Evolutionary conservation across 1,140 invertebrate genomes (phyloP), one percentile per base, ranked within the genome.

Genomic region (Rhagoletis pomonella): DNA sequence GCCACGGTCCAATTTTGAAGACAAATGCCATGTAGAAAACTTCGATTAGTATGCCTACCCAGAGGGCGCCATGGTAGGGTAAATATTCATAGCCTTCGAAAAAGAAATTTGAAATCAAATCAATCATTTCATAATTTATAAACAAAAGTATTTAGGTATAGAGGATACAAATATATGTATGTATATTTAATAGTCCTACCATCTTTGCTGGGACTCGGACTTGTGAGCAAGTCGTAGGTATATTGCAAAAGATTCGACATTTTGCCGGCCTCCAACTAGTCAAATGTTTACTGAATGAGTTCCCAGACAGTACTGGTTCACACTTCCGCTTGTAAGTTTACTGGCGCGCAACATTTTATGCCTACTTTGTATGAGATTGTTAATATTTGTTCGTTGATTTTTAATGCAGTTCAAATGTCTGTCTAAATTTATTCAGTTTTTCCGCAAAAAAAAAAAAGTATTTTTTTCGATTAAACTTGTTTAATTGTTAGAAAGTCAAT

Each of bases 1-100:
- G 55, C 73, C 73, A 81, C 55, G 73, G 73, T 29, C 73, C 73
- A 17, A 81, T 81, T 19, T 47, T n/a, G 19, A 81, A 81, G 1
- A 81, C 73, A 19, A 81, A 55, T 2, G 73, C 10, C 47, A 81
- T n/a, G 50, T 81, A 81, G 6, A 6, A 44, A 42, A 81, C 55
- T 10, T 55, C 47, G 73, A 81, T 6, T 7, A 81, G n/a, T 10
- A 55, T 19, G n/a, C 50, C 44, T 7, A 47, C 47, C 19, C 50
- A n/a, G 0, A 81, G 7, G 6, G 73, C 73, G 7, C 73, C 73
- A 58, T 81, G 73, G 10, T 19, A 81, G 47, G 73, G 73, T 81
- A 81, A n/a, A 81, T 81, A 81, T 1, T 81, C 3, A 42, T 81
- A 81, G 17, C 73, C 73, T 81, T 50, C 6, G 19, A 77, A 29